These are phyloP conservation scores for Sylvilagus bachmani DNA, from an alignment of 2,113 vertebrate species.

Conservation along the genomic window DNA sequence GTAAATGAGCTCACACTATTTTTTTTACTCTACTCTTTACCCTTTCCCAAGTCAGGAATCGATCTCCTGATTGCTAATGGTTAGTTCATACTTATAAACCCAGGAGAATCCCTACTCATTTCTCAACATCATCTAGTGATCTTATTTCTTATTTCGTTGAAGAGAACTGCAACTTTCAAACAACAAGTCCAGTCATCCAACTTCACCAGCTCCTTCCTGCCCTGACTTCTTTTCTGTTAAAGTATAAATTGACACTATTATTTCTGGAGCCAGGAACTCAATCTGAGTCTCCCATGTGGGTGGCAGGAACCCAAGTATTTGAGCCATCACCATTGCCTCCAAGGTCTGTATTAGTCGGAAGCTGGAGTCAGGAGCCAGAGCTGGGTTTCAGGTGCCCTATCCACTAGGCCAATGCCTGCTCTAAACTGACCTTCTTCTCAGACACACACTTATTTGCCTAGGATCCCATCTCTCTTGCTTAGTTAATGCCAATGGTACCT, in stretches of 20 bases:
- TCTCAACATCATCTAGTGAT: no score
- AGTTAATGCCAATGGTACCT: neutral
- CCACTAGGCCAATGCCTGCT: no score
- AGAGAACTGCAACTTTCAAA: neutral
- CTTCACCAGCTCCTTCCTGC: rapidly evolving
- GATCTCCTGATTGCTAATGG: neutral
- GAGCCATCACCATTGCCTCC: no score
- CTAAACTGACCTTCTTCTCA: neutral
- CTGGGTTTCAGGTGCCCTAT: no score
- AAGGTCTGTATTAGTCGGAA: no score
- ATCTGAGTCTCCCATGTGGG: no score
- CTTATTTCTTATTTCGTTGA: neutral
- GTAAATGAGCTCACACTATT: neutral
- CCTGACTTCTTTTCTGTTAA: neutral
- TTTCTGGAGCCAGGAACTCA: no score
- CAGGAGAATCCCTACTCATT: neutral
- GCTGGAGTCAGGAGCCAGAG: no score
- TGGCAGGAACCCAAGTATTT: no score
- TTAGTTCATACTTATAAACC: neutral
- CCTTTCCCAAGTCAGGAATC: neutral
- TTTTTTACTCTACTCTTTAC: neutral
- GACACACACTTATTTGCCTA: no score
- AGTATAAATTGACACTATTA: no score
- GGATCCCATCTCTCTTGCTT: neutral
- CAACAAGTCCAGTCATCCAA: neutral